Base-by-base conservation (phyloP, 1,140 invertebrate genomes). In the Bactericera cockerelli region DNA sequence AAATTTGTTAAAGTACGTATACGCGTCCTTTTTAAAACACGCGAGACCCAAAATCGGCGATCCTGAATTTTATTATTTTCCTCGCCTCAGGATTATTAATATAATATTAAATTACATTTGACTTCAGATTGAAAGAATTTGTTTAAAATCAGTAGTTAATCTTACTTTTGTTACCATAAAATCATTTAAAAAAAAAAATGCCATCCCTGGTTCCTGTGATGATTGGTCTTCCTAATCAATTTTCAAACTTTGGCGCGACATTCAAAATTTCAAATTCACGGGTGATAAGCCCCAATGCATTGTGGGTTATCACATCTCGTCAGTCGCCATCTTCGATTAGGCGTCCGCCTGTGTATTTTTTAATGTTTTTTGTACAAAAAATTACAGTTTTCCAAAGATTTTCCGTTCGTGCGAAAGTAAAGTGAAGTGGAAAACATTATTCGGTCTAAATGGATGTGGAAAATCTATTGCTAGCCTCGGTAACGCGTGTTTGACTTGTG, bases 271-370 rank as follows among this genome's bases (percentile, higher is more conserved):
- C n/a, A 49, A 49, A 49, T 49, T 49, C 42, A 49, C 42, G 42
- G 42, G 42, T 49, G 42, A 49, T 49, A 49, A 49, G 22, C 8
- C 42, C 22, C 42, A 49, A 49, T 49, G 42, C 42, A 49, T 49
- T 49, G 42, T 49, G 42, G 42, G 42, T 16, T 49, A 22, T 49
- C 22, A 36, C 16, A 16, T 49, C 42, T 49, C n/a, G 42, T 49
- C 42, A 49, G 42, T 49, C 42, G 42, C 42, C 42, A 49, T 49
- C 42, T 49, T 49, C 42, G 42, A 49, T 49, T 49, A 49, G 42
- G 42, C 42, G 42, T 49, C 42, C 42, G 42, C 42, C 42, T 49
- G 42, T 19, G 22, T 31, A 31, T 31, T 31, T 19, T 49, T 49
- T 49, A 22, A 49, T 49, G 42, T 49, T 49, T 49, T 49, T 49